These are phyloP conservation scores for Leptatherina wallacei DNA, from an alignment of 2,797 vertebrate species.

Conservation along the genomic window DNA sequence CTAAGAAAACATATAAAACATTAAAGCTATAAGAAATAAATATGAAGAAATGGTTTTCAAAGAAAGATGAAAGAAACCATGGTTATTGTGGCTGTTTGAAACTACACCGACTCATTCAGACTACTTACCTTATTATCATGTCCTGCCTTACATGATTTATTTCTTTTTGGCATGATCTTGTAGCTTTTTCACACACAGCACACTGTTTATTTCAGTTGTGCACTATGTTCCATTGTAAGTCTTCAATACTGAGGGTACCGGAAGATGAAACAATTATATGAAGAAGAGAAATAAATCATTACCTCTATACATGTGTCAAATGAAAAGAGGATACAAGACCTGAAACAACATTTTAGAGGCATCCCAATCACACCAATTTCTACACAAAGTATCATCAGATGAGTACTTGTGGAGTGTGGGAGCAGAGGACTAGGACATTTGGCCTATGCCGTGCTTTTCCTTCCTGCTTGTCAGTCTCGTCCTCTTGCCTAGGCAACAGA, in stretches of 20 bases:
- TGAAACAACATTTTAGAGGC: slow-evolving; percentile 24
- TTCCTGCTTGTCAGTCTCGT: slow-evolving; percentile 47
- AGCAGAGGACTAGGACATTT: slow-evolving; percentile 11
- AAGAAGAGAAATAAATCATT: background rate
- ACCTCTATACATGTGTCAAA: slow-evolving; percentile 5
- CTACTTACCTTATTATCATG: background rate
- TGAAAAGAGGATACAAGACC: slow-evolving; percentile 31
- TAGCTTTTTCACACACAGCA: background rate
- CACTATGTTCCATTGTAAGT: too few species aligned
- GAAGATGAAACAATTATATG: slow-evolving; percentile 9
- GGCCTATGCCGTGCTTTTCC: slow-evolving; percentile 43
- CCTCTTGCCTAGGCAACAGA: slow-evolving; percentile 65
- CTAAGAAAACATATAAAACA: background rate
- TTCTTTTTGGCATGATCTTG: background rate
- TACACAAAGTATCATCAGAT: slow-evolving; percentile 42
- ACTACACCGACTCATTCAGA: slow-evolving; percentile 16
- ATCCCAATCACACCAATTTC: background rate
- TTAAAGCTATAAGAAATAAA: background rate
- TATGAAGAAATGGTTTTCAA: background rate
- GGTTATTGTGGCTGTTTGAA: slow-evolving; percentile 9
- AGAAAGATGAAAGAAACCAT: background rate
- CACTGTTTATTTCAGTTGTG: too few species aligned
- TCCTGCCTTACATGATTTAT: background rate
- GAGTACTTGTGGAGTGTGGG: slow-evolving; percentile 48
- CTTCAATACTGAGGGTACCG: background rate